Percentiles rank a stretch among this genome's conserved stretches.
These are phyloP conservation scores for Spatula versicolor DNA, from an alignment of 2,797 vertebrate genomes.

Conservation along the genomic window DNA sequence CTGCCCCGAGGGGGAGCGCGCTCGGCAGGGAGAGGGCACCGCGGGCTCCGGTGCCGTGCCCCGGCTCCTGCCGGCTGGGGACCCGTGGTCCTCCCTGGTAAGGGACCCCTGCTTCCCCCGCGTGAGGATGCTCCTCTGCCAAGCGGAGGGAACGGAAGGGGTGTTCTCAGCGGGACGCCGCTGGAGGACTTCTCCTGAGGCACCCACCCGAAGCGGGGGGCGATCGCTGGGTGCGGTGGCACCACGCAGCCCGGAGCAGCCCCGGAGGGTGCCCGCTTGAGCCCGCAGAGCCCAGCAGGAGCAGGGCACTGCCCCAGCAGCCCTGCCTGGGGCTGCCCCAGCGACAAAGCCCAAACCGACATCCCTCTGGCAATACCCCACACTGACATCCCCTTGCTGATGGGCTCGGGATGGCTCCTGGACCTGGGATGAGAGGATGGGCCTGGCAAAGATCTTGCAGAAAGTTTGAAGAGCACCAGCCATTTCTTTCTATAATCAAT, in stretches of 20 bases:
- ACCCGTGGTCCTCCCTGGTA: no score
- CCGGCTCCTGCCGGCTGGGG: no score
- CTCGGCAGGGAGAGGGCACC: no score
- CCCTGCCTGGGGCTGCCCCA: neutral
- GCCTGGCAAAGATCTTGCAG: neutral
- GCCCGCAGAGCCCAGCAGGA: no score
- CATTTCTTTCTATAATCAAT: neutral
- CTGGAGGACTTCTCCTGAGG: neutral
- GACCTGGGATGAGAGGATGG: neutral
- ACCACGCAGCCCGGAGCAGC: neutral
- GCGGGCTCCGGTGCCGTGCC: no score
- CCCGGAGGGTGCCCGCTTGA: neutral
- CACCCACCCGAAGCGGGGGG: neutral
- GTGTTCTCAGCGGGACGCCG: neutral
- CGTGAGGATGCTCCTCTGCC: neutral
- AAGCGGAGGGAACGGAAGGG: neutral
- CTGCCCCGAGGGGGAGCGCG: no score
- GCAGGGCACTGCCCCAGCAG: neutral
- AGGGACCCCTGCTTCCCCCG: no score
- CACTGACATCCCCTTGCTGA: neutral
- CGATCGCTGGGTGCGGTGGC: neutral
- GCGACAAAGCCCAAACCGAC: no score
- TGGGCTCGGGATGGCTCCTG: neutral
- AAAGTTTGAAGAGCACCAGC: neutral
- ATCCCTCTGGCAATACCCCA: neutral